Evolutionary conservation across 2,888 invertebrate species (phyloP), one percentile per base, ranked within the genome.

Genomic region (Gymnosoma rotundatum): DNA sequence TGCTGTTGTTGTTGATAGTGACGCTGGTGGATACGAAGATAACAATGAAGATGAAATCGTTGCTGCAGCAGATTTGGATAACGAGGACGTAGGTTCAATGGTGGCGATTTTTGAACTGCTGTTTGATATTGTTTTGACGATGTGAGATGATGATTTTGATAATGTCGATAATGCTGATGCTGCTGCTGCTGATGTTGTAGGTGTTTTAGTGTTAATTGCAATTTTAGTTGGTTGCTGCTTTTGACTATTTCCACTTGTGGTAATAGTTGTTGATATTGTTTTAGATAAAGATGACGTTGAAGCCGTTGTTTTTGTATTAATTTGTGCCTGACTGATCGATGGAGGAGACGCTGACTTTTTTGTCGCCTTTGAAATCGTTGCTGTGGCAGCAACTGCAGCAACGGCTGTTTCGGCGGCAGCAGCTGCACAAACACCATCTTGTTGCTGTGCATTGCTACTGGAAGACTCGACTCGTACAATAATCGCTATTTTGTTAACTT

Each of bases 391-490:
- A 87, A 80, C 85, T 70, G 81, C 82, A 73, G 83, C 75, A 83
- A 83, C 81, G 73, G 84, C 84, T 85, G 86, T 85, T 79, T 83
- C 86, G 82, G 86, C 87, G 83, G 86, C 87, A 85, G 86, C 88
- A 89, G 88, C 87, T 83, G 86, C 87, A 86, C 86, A 88, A 89
- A 88, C 88, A 88, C 88, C 88, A 88, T 89, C 88, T 86, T 89
- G 81, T 81, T 81, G 84, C 70, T 84, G 89, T 88, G 89, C 88
- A 88, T 88, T 88, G 87, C 88, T 88, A 87, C 88, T 88, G 88
- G 89, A 88, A 86, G 89, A 87, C 87, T 90, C 90, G 83, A 89
- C 89, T 86, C 90, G 88, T 88, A 90, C 90, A 89, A 90, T 90
- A 88, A 90, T 90, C 86, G 90, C 90, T 88, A 90, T 88, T 87